These are phyloP conservation scores for Cenopis cana DNA, from an alignment of 2,888 invertebrate species.

Conservation along the genomic window DNA sequence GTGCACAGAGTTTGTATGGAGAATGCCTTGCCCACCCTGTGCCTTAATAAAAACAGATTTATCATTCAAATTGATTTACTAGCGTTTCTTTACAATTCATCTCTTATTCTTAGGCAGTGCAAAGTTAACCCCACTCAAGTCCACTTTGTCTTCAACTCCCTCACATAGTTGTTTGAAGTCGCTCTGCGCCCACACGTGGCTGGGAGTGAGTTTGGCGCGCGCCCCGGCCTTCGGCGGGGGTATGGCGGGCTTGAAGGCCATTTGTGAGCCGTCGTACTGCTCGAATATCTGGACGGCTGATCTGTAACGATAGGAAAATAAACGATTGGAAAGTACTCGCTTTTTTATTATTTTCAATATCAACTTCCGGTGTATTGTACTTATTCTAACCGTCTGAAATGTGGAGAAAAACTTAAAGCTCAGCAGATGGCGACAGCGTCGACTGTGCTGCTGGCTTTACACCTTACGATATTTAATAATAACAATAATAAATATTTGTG, in stretches of 20 bases:
- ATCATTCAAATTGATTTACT: constrained; percentile 14
- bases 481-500: too few species aligned
- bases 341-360: too few species aligned
- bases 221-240: constrained; percentile 84
- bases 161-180: constrained; percentile 77
- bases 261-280: constrained; percentile 88
- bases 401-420: too few species aligned
- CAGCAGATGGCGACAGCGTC: too few species aligned
- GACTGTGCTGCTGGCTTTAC: too few species aligned
- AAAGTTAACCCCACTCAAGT: constrained; percentile 49
- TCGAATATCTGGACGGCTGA: constrained; percentile 86
- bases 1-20: too few species aligned
- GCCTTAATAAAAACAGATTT: background rate
- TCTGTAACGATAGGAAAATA: constrained; percentile 68
- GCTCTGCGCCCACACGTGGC: constrained; percentile 73
- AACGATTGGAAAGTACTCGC: too few species aligned
- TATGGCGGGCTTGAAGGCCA: constrained; percentile 90
- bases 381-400: too few species aligned
- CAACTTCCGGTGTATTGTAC: too few species aligned
- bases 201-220: constrained; percentile 56
- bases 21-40: too few species aligned
- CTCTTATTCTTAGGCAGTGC: constrained; percentile 4
- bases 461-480: too few species aligned
- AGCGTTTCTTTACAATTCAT: background rate
- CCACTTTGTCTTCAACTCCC: constrained; percentile 60